phyloP scores from a whole-genome alignment of 1,140 invertebrate species.

The Ephestia elutella region DNA sequence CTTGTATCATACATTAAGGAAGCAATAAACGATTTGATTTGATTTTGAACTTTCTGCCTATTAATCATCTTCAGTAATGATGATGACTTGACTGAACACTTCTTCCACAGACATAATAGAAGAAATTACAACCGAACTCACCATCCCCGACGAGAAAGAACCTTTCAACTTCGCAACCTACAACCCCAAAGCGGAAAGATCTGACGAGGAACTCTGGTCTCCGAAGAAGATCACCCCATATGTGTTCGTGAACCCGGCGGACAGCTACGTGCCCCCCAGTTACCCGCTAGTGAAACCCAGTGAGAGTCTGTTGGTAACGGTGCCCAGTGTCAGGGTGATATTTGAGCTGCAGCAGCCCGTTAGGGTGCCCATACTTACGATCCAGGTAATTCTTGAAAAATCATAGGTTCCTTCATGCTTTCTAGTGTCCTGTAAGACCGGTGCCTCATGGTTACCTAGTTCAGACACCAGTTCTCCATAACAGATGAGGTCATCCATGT shows the following conservation, averaged over 20 bases:
- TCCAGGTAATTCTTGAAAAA: too few relatives aligned
- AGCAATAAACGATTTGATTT: too few relatives aligned
- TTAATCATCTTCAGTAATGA: too few relatives aligned
- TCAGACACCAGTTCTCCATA: too few relatives aligned
- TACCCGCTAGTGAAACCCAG: slow-evolving; percentile 51
- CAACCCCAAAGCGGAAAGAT: slow-evolving; percentile 50
- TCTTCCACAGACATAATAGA: slow-evolving; percentile 69
- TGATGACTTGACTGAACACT: too few relatives aligned
- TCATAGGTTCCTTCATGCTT: too few relatives aligned
- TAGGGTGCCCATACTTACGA: slow-evolving; percentile 57
- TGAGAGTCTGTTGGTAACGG: slow-evolving; percentile 72
- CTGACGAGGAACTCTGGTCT: slow-evolving; percentile 82
- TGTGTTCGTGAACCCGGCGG: slow-evolving; percentile 40
- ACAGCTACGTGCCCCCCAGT: slow-evolving; percentile 53
- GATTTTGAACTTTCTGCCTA: too few relatives aligned
- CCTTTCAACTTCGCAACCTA: slow-evolving; percentile 57
- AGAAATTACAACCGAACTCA: slow-evolving; percentile 75
- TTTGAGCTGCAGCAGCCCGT: slow-evolving; percentile 76
- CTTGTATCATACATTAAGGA: too few relatives aligned
- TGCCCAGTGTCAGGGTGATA: slow-evolving; percentile 75
- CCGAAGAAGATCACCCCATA: slow-evolving; percentile 76
- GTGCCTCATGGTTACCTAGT: too few relatives aligned
- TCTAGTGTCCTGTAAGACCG: background rate
- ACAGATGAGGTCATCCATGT: too few relatives aligned
- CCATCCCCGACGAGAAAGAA: slow-evolving; percentile 69